Evolutionary conservation across 2,888 invertebrate genomes (phyloP).

Genomic region (Eristalinus aeneus): DNA sequence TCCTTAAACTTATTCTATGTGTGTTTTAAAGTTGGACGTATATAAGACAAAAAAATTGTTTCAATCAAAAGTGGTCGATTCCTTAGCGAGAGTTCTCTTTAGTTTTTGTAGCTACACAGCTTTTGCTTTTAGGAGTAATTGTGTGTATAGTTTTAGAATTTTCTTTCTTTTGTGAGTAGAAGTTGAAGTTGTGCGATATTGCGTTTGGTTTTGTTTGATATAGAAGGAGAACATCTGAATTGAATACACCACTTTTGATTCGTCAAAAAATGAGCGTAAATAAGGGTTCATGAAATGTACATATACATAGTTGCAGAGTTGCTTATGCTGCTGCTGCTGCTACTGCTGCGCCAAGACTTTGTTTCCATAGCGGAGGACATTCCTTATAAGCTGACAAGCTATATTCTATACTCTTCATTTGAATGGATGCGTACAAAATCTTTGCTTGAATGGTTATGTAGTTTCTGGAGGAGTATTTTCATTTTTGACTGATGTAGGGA

Average conservation of each 20-base stretch:
- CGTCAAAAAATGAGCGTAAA: neutral
- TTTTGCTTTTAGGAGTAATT: neutral
- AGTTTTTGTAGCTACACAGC: neutral
- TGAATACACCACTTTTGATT: neutral
- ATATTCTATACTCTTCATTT: neutral
- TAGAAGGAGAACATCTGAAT: neutral
- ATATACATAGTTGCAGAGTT: neutral
- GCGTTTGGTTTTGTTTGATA: neutral
- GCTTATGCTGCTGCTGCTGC: neutral
- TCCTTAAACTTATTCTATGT: constrained; percentile 5
- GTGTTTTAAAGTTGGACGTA: no score
- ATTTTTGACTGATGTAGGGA: no score
- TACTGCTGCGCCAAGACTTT: constrained; percentile 9
- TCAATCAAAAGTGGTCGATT: neutral
- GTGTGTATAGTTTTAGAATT: neutral
- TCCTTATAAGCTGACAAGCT: constrained; percentile 20
- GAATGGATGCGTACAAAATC: neutral
- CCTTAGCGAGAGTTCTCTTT: no score
- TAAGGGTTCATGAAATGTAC: neutral
- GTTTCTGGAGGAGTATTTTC: neutral
- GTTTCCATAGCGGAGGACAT: constrained; percentile 17
- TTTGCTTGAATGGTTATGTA: neutral
- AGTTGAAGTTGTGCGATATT: constrained; percentile 26
- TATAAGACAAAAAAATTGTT: constrained; percentile 16
- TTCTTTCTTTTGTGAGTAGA: neutral